Conservation (phyloP, 2,888 invertebrate genomes). For the Drosophila multiciliata region DNA sequence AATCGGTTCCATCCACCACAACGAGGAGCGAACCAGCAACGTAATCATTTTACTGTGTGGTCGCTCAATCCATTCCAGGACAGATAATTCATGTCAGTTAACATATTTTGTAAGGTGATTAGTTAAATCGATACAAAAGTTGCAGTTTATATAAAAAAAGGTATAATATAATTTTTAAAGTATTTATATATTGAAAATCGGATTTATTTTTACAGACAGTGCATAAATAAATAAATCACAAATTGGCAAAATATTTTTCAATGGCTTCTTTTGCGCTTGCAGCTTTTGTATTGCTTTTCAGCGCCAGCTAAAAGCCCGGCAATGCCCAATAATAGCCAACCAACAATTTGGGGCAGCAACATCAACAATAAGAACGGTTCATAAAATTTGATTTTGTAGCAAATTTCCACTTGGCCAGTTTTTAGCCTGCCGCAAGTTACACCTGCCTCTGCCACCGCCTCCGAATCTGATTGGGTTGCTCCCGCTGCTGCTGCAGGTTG, state of each 20-base stretch:
- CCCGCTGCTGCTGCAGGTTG: constrained; percentile 12
- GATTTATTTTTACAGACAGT: neutral
- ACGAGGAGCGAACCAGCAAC: constrained; percentile 1
- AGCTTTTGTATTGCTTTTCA: constrained; percentile 24
- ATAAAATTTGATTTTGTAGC: constrained; percentile 58
- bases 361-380: constrained; percentile 25
- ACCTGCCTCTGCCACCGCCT: constrained; percentile 52
- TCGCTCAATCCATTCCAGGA: constrained; percentile 35
- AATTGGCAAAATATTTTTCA: constrained; percentile 8
- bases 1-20: neutral
- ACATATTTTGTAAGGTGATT: constrained; percentile 22
- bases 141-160: neutral
- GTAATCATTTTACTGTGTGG: constrained; percentile 59
- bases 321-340: constrained; percentile 39
- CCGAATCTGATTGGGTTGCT: constrained; percentile 2
- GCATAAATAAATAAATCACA: constrained; percentile 16
- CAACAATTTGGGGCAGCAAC: constrained; percentile 28
- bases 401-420: constrained; percentile 54
- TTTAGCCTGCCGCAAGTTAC: constrained; percentile 41
- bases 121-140: neutral
- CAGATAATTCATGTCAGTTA: constrained; percentile 30
- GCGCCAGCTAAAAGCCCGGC: constrained; percentile 8
- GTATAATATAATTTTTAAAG: neutral
- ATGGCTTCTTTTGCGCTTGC: neutral
- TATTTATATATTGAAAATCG: neutral